Conservation (phyloP, 2,113 vertebrate species). For the Mastomys natalensis region DNA sequence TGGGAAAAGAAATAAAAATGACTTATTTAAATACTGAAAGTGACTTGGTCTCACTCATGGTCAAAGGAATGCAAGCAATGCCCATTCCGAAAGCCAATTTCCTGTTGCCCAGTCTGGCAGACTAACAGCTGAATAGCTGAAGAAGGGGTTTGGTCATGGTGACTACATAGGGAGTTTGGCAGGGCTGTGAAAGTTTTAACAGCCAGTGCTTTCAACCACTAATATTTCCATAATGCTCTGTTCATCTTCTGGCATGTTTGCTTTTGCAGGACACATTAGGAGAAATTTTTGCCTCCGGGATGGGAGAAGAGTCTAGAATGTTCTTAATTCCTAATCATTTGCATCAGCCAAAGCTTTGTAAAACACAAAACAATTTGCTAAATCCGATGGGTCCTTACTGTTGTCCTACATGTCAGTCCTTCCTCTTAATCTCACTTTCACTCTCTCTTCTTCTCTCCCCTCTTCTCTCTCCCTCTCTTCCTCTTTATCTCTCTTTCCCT, state of each 20-base stretch:
- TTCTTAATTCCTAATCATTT: not conserved
- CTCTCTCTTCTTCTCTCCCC: not conserved
- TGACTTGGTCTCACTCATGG: not conserved
- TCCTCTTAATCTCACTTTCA: not conserved
- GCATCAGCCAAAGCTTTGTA: not conserved
- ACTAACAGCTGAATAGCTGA: not conserved
- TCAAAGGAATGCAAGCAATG: not conserved
- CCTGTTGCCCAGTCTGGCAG: not conserved
- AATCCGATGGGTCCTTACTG: not conserved
- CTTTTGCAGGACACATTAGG: constrained; percentile 1
- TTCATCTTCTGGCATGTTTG: not conserved
- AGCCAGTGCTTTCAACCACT: not conserved
- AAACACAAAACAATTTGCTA: not conserved
- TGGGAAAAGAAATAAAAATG: not conserved
- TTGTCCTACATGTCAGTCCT: not conserved
- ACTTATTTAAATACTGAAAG: not conserved
- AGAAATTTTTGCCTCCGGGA: not conserved
- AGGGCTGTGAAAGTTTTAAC: not conserved
- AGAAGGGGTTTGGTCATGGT: not conserved
- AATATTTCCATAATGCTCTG: not conserved
- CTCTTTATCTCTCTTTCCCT: not conserved
- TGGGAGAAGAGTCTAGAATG: not conserved
- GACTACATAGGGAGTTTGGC: not conserved
- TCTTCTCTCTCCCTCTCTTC: not conserved
- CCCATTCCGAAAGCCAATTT: not conserved